These are phyloP conservation scores for Dicaeum eximium DNA, from an alignment of 2,113 vertebrate species.

Conservation along the genomic window DNA sequence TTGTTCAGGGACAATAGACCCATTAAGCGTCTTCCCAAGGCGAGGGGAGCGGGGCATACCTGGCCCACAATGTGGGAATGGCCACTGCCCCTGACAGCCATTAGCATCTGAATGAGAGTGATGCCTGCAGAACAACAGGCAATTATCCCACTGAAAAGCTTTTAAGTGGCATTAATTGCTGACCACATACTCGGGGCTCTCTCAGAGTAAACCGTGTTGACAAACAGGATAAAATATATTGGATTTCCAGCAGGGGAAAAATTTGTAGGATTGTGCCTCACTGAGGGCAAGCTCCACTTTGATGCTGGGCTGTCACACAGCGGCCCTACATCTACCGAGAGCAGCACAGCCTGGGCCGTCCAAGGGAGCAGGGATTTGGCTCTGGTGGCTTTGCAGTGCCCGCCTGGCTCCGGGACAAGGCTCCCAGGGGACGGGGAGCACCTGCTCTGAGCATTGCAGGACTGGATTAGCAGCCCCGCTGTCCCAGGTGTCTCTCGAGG, in stretches of 20 bases:
- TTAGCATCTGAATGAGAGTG: constrained; percentile 62
- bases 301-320: background rate
- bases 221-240: constrained; percentile 35
- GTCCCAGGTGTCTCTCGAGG: background rate
- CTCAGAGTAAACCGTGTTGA: constrained; percentile 27
- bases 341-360: background rate
- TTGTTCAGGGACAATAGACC: constrained; percentile 37
- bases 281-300: background rate
- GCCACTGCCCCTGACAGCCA: constrained; percentile 28
- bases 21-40: constrained; percentile 19
- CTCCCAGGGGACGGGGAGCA: background rate
- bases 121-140: constrained; percentile 53
- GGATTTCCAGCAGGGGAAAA: constrained; percentile 1
- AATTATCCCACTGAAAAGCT: constrained; percentile 63
- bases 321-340: background rate
- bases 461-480: background rate
- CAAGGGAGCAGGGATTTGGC: background rate
- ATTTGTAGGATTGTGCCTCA: background rate
- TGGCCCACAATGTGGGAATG: constrained; percentile 52
- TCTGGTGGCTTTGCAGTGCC: background rate
- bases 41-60: constrained; percentile 26
- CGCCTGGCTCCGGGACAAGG: background rate
- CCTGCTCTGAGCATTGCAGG: background rate
- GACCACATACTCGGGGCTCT: background rate
- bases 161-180: constrained; percentile 68